phyloP scores from a whole-genome alignment of 2,113 vertebrate genomes.

The Sorex araneus region DNA sequence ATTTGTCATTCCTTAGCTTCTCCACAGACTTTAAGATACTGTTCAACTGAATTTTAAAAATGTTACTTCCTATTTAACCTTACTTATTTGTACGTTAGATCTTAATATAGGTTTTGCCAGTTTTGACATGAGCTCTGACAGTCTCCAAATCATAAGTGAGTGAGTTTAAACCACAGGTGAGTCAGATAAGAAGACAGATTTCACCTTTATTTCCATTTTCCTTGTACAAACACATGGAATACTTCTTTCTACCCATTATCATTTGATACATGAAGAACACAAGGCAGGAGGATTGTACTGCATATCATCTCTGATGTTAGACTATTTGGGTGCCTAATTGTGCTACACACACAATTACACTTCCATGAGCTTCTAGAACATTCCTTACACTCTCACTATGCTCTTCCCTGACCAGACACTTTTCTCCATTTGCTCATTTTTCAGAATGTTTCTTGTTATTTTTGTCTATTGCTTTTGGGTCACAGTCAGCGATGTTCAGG shows the following conservation, averaged over 20 bases:
- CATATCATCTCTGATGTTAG: not conserved
- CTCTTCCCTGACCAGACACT: not conserved
- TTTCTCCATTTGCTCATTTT: not conserved
- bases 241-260: not conserved
- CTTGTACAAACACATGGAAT: not conserved
- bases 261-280: not conserved
- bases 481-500: too few relatives aligned
- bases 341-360: not conserved
- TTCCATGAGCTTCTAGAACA: not conserved
- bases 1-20: conserved; percentile 44
- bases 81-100: not conserved
- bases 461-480: too few relatives aligned
- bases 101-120: not conserved
- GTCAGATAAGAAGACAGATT: not conserved
- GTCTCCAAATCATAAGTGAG: not conserved
- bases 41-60: not conserved
- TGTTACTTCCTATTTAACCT: conserved; percentile 41
- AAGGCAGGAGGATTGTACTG: not conserved
- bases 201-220: not conserved
- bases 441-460: not conserved
- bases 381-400: not conserved
- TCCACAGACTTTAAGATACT: not conserved
- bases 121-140: not conserved
- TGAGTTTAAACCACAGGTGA: not conserved
- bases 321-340: not conserved